Base-by-base conservation (phyloP, 2,797 vertebrate species). In the Onychomys leucogaster region DNA sequence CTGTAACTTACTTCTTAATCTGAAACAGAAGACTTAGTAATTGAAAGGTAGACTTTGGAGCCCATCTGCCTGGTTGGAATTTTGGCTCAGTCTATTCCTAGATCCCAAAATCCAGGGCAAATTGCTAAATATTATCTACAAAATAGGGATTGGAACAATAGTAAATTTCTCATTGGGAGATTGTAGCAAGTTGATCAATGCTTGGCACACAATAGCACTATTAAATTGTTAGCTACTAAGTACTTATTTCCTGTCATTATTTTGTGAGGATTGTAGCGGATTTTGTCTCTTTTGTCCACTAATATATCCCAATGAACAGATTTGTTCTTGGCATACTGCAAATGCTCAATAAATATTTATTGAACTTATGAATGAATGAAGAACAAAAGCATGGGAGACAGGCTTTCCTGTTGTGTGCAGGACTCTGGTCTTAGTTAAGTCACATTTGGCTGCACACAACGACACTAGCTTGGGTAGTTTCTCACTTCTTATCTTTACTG, bases 321-420 rank as follows among this genome's bases (percentile, higher is more conserved):
- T 91, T 81, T 41, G 19, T 93, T 92, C 91, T 69, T 89, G 92
- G 69, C 61, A 91, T 16, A 86, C 23, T 89, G 43, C 78, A 91
- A 75, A 17, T 87, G 52, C 59, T 92, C 85, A 90, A 76, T 87
- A 96, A 96, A 80, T 94, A 94, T 88, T 95, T 96, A 84, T 46
- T 55, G 65, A 91, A 69, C 25, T 57, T 80, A 43, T 92, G 55
- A 93, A 94, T 55, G 78, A 91, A 96, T 21, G 25, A 61, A 67
- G 83, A 61, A 55, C 49, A 94, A 77, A 89, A 83, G 63, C 34
- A n/a, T 63, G 25, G 63, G 71, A 81, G 25, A 37, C 37, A 97
- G 37, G 23, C 41, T 49, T 49, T 87, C 23, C 5, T 67, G 89
- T 41, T 59, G 23, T 84, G 63, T 43, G 27, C 12, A 63, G 5